A percentile compares a stretch with the other conserved stretches of the same genome.
Evolutionary conservation across 2,888 invertebrate species (phyloP).

Genomic region (Noctua janthina): DNA sequence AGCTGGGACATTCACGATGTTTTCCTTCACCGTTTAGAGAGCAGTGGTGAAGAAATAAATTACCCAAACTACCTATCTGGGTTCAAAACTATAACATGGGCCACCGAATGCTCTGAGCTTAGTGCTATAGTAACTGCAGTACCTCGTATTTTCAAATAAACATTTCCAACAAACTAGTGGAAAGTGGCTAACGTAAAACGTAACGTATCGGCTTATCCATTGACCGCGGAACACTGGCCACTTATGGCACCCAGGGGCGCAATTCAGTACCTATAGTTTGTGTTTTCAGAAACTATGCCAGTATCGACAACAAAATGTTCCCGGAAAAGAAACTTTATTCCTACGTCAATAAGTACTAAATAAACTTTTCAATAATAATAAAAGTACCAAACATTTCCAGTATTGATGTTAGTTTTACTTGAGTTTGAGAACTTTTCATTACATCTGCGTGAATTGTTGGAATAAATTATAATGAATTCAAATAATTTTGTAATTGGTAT

Average conservation of each 20-base stretch:
- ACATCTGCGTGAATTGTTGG: neutral
- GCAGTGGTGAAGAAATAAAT: neutral
- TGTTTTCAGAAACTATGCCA: conserved; percentile 24
- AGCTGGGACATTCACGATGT: neutral
- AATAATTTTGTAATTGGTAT: conserved; percentile 4
- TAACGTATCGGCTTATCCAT: conserved; percentile 36
- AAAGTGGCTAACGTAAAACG: conserved; percentile 12
- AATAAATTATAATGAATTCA: conserved; percentile 15
- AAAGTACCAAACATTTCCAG: conserved; percentile 24
- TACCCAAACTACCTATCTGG: neutral
- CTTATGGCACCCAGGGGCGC: conserved; percentile 27
- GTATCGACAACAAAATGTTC: conserved; percentile 7
- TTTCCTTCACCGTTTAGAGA: neutral
- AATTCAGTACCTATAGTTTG: conserved; percentile 25
- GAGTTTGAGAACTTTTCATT: conserved; percentile 19
- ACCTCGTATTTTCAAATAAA: conserved; percentile 23
- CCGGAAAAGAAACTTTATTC: conserved; percentile 23
- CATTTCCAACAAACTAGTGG: conserved; percentile 9
- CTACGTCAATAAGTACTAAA: neutral
- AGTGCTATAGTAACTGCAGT: neutral
- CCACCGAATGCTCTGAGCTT: neutral
- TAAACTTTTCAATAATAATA: conserved; percentile 27
- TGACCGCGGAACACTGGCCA: conserved; percentile 25
- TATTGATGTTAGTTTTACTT: conserved; percentile 21
- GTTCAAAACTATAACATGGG: neutral